phyloP scores from a whole-genome alignment of 2,797 vertebrate genomes.

The Spinibarbus caldwelli region DNA sequence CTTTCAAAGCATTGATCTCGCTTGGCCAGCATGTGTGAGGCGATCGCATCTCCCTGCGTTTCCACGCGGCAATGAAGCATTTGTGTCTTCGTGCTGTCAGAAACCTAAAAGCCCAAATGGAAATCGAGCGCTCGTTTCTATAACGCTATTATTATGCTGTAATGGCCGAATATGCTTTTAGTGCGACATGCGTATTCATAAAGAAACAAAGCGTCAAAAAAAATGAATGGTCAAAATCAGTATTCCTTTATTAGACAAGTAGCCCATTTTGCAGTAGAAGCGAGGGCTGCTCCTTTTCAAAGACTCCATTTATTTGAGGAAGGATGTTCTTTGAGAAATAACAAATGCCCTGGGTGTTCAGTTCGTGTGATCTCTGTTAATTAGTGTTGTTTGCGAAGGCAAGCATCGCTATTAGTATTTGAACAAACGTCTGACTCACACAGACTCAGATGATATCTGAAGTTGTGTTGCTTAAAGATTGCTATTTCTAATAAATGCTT shows the following conservation, averaged over 20 bases:
- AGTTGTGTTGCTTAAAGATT: not conserved
- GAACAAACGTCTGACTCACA: not conserved
- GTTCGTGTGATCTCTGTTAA: not conserved
- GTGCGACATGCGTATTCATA: slow-evolving; percentile 11
- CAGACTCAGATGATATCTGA: not conserved
- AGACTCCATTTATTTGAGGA: not conserved
- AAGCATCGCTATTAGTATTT: not conserved
- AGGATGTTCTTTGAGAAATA: not conserved
- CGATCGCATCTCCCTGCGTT: not conserved
- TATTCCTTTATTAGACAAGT: slow-evolving; percentile 32
- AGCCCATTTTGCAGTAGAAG: slow-evolving; percentile 8
- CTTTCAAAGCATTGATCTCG: slow-evolving; percentile 73
- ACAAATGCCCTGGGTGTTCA: not conserved
- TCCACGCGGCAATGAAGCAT: not conserved
- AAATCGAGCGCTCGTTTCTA: not conserved
- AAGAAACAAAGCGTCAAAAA: slow-evolving; percentile 26
- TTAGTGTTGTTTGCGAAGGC: not conserved
- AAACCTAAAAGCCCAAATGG: slow-evolving; percentile 28
- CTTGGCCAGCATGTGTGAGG: slow-evolving; percentile 21
- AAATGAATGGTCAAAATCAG: slow-evolving; percentile 17
- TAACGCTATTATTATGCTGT: slow-evolving; percentile 23
- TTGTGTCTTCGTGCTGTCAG: not conserved
- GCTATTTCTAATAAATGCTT: not conserved
- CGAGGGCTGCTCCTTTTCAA: not conserved
- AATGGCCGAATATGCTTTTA: slow-evolving; percentile 36